A percentile compares a stretch with the other conserved stretches of the same genome.
Evolutionary conservation across 2,888 invertebrate genomes (phyloP).

Genomic region (Troides oblongomaculatus): DNA sequence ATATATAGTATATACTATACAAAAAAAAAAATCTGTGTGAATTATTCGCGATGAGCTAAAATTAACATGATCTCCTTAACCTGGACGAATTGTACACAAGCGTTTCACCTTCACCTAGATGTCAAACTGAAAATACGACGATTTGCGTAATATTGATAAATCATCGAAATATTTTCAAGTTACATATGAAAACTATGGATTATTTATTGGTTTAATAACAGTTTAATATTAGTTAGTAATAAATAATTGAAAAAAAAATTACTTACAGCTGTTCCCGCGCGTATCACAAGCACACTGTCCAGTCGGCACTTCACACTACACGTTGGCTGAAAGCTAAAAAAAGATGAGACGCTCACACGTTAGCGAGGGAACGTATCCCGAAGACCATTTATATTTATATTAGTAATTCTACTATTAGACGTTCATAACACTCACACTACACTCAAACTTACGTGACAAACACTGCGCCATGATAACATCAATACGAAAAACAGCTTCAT

Average conservation of each 20-base stretch:
- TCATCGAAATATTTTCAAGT: no score
- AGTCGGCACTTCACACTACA: conserved; percentile 52
- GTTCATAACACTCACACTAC: neutral
- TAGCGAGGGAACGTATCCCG: conserved; percentile 48
- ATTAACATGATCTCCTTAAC: neutral
- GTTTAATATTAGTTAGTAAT: neutral
- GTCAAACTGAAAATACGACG: neutral
- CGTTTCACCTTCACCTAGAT: conserved; percentile 23
- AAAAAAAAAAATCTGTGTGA: no score
- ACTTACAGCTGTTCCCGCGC: conserved; percentile 75
- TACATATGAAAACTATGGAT: no score
- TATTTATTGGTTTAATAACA: neutral
- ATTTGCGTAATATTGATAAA: neutral
- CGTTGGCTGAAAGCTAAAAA: conserved; percentile 74
- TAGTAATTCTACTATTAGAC: conserved; percentile 4
- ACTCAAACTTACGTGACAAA: no score
- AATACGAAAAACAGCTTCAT: no score
- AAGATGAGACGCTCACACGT: conserved; percentile 65
- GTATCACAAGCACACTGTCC: conserved; percentile 66
- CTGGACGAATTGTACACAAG: neutral
- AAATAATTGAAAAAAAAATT: conserved; percentile 21
- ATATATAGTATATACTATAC: no score
- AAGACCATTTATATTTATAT: conserved; percentile 23
- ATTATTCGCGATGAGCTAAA: neutral
- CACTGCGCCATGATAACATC: no score